Conservation (phyloP, 2,888 invertebrate genomes). For the Pyrocoelia pectoralis region DNA sequence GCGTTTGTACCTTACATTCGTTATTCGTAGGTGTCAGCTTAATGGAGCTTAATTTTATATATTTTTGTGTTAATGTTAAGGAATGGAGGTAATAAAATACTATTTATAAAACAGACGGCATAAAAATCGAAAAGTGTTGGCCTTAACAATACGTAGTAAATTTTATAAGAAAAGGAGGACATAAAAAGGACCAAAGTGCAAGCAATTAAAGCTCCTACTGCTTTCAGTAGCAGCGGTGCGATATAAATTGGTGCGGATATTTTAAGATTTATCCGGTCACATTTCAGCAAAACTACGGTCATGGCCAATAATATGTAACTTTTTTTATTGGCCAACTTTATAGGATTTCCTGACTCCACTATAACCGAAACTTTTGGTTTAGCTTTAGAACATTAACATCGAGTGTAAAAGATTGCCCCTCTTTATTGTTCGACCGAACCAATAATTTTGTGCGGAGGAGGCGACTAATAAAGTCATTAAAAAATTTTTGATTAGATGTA, state of each 20-base stretch:
- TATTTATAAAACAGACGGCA: neutral
- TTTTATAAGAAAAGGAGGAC: constrained; percentile 18
- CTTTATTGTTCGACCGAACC: constrained; percentile 18
- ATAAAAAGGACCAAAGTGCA: constrained; percentile 35
- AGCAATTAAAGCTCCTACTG: constrained; percentile 43
- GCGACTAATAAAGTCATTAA: too few species aligned
- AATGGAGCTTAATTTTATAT: too few species aligned
- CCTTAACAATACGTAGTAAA: constrained; percentile 23
- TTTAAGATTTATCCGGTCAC: constrained; percentile 37
- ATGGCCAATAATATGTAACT: constrained; percentile 35
- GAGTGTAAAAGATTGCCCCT: constrained; percentile 26
- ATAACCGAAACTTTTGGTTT: constrained; percentile 28
- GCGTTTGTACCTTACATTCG: too few species aligned
- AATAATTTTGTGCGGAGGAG: neutral
- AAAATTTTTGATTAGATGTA: constrained; percentile 11
- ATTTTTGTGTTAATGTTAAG: too few species aligned
- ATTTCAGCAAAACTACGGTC: constrained; percentile 32
- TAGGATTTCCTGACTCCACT: constrained; percentile 17
- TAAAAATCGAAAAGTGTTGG: constrained; percentile 4
- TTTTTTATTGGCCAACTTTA: constrained; percentile 35
- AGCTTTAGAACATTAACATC: constrained; percentile 29
- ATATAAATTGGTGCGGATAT: constrained; percentile 43
- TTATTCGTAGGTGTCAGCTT: too few species aligned
- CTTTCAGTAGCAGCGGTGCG: constrained; percentile 45
- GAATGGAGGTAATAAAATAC: too few species aligned